phyloP scores from a whole-genome alignment of 2,888 invertebrate genomes.

The Sipunculus nudus region DNA sequence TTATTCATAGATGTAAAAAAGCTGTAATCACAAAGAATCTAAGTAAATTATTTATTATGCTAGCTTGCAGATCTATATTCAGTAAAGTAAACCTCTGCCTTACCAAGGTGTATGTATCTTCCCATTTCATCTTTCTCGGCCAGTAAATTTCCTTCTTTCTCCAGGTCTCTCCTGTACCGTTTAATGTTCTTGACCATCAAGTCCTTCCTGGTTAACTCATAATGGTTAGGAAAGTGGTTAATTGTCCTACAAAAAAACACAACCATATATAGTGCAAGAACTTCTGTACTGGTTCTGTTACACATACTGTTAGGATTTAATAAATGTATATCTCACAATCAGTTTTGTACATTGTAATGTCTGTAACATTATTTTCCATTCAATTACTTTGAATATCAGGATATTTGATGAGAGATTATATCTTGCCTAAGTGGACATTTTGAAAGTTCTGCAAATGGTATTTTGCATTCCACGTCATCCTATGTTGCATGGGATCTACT shows the following conservation, averaged over 20 bases:
- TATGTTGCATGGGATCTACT: not conserved
- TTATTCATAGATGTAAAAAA: too few relatives aligned
- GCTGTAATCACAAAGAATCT: too few relatives aligned
- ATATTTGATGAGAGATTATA: too few relatives aligned
- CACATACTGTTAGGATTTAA: not conserved
- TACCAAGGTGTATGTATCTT: constrained; percentile 65
- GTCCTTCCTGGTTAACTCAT: constrained; percentile 94
- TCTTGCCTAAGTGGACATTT: too few relatives aligned
- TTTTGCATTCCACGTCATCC: too few relatives aligned
- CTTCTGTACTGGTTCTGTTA: not conserved
- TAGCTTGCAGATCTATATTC: not conserved
- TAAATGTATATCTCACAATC: too few relatives aligned
- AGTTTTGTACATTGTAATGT: too few relatives aligned
- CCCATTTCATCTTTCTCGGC: constrained; percentile 81
- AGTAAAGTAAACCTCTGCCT: not conserved
- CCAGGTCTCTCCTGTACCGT: constrained; percentile 89
- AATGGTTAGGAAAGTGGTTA: constrained; percentile 96
- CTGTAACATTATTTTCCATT: too few relatives aligned
- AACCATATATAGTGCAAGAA: not conserved
- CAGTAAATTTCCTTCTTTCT: constrained; percentile 86
- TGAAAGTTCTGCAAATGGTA: too few relatives aligned
- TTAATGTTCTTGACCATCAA: constrained; percentile 95
- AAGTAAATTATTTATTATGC: too few relatives aligned
- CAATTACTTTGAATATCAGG: too few relatives aligned
- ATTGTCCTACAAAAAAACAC: constrained; percentile 74